These are phyloP conservation scores for Mactra quadrangularis DNA, from an alignment of 1,140 invertebrate genomes.

Conservation along the genomic window DNA sequence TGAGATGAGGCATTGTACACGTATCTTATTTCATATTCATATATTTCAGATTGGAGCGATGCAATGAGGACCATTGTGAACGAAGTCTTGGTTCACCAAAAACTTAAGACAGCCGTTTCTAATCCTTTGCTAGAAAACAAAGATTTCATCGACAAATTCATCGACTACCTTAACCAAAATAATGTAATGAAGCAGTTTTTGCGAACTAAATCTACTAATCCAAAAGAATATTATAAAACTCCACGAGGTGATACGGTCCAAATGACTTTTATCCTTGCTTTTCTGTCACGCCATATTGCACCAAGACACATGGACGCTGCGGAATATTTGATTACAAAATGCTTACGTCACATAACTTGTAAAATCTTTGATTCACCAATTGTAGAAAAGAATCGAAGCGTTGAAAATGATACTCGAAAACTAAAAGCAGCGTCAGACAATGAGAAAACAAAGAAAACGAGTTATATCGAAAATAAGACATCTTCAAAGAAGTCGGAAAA, in stretches of 20 bases:
- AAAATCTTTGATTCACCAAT: background rate
- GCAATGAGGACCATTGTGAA: slow-evolving; percentile 53
- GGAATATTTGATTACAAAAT: slow-evolving; percentile 34
- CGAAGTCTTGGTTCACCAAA: slow-evolving; percentile 51
- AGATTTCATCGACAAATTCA: slow-evolving; percentile 44
- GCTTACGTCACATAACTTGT: slow-evolving; percentile 32
- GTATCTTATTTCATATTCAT: too few relatives aligned
- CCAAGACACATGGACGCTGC: background rate
- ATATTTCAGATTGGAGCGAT: slow-evolving; percentile 34
- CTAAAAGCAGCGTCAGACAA: too few relatives aligned
- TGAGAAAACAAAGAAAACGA: too few relatives aligned
- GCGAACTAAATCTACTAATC: slow-evolving; percentile 23
- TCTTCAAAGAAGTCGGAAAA: too few relatives aligned
- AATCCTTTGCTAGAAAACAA: slow-evolving; percentile 31
- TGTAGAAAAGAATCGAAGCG: too few relatives aligned
- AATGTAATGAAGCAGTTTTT: slow-evolving; percentile 46
- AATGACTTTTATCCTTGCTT: slow-evolving; percentile 49
- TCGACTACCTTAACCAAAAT: slow-evolving; percentile 45
- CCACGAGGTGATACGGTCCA: background rate
- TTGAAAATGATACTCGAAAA: too few relatives aligned
- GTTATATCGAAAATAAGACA: too few relatives aligned
- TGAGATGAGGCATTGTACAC: too few relatives aligned
- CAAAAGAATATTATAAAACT: slow-evolving; percentile 25
- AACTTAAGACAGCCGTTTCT: slow-evolving; percentile 16
- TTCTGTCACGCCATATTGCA: slow-evolving; percentile 35